Percentiles rank a stretch among this genome's conserved stretches.
These are phyloP conservation scores for Crocallis elinguaria DNA, from an alignment of 2,888 invertebrate genomes.

Conservation along the genomic window DNA sequence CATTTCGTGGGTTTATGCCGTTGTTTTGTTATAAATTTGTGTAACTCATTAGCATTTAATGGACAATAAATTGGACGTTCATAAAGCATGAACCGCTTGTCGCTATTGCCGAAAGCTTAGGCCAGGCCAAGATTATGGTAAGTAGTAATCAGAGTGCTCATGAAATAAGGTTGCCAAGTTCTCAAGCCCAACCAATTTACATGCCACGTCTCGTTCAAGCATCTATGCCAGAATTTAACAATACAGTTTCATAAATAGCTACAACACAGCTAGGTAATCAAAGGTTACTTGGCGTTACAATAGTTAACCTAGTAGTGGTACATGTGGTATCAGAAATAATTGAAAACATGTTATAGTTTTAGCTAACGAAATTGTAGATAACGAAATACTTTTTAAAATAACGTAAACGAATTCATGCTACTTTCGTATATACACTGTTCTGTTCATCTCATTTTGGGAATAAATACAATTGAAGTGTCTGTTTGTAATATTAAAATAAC, in stretches of 20 bases:
- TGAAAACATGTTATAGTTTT: too few relatives aligned
- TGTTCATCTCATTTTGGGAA: too few relatives aligned
- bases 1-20: slow-evolving; percentile 26
- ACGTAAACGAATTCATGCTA: too few relatives aligned
- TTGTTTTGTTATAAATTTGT: slow-evolving; percentile 29
- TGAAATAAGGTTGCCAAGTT: slow-evolving; percentile 22
- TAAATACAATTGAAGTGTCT: too few relatives aligned
- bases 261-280: too few relatives aligned
- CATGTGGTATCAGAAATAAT: too few relatives aligned
- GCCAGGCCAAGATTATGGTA: slow-evolving; percentile 21
- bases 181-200: slow-evolving; percentile 20
- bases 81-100: slow-evolving; percentile 22
- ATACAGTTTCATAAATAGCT: neutral
- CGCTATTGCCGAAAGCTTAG: slow-evolving; percentile 11
- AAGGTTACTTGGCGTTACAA: too few relatives aligned
- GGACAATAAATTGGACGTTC: slow-evolving; percentile 24
- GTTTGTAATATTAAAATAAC: too few relatives aligned
- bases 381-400: too few relatives aligned
- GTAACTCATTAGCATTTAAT: slow-evolving; percentile 39
- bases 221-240: slow-evolving; percentile 5
- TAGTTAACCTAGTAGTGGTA: too few relatives aligned
- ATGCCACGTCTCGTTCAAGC: neutral
- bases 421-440: too few relatives aligned
- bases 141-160: slow-evolving; percentile 30
- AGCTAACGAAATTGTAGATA: too few relatives aligned